Base-by-base conservation (phyloP, 2,888 invertebrate species). In the Apotomis capreana region DNA sequence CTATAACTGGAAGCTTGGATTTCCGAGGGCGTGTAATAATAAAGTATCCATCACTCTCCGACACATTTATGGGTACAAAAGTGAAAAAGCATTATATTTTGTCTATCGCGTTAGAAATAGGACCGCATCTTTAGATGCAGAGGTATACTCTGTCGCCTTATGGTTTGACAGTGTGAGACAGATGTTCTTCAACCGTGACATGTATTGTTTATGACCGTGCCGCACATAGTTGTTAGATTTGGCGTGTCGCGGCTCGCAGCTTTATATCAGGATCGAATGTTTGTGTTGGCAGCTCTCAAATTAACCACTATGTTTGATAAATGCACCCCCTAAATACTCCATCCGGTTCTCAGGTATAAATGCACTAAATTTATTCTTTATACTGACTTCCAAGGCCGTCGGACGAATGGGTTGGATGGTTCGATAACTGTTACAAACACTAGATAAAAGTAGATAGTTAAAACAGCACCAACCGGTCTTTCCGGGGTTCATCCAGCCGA, bases 201-300 rank as follows among this genome's bases (percentile, higher is more conserved):
- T 12, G 10, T 37, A 57, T 37, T 49, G 65, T 40, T 61, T 49
- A 49, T 65, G 15, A 26, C 13, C 57, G 13, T n/a, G 40, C 37
- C 60, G 40, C 13, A 58, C 51, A 63, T 63, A 57, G 58, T 44
- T 64, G 64, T 57, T 60, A 55, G 54, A 70, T 67, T 67, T 67
- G 65, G 60, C 65, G 67, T 65, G 15, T 13, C 36, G 13, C 40
- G 65, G 46, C 61, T 51, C 40, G 55, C 61, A 55, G 71, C 51
- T 71, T 68, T 68, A 61, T 49, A 55, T 67, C 37, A 61, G 67
- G 49, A 8, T 57, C 67, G 51, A 71, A 57, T 62, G 67, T 61
- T 67, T 61, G 51, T 67, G 55, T 67, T 71, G 71, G 71, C 71
- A 71, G 61, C n/a, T 46, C 59, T 5, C 44, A 15, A 67, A 26